Conservation (phyloP, 2,113 vertebrate species). For the Halichoeres trimaculatus region DNA sequence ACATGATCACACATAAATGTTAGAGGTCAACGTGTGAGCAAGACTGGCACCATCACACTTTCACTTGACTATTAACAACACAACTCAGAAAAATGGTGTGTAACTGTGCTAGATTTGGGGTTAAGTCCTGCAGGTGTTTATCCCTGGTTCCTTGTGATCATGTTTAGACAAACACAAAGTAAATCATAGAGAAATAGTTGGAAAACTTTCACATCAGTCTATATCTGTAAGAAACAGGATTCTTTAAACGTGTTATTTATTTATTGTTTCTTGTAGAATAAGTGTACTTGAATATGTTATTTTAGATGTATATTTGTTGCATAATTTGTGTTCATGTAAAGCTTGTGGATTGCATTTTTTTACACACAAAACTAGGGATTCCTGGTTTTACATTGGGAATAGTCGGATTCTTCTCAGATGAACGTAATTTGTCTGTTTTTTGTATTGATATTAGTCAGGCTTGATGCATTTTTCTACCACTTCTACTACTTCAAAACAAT, state of each 20-base stretch:
- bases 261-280: slow-evolving; percentile 3
- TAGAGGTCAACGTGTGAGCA: slow-evolving; percentile 4
- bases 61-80: not conserved
- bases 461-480: slow-evolving; percentile 29
- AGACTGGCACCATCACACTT: not conserved
- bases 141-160: slow-evolving; percentile 24
- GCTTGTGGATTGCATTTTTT: slow-evolving; percentile 7
- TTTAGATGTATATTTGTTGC: slow-evolving; percentile 33
- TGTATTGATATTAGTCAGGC: slow-evolving; percentile 45
- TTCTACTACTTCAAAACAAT: slow-evolving; percentile 15
- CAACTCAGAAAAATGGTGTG: slow-evolving; percentile 29
- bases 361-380: slow-evolving; percentile 13
- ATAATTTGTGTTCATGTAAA: slow-evolving; percentile 37
- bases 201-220: not conserved
- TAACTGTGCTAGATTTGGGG: slow-evolving; percentile 55
- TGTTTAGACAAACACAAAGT: slow-evolving; percentile 6
- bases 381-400: slow-evolving; percentile 30
- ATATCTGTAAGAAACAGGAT: not conserved
- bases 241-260: slow-evolving; percentile 30
- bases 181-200: not conserved
- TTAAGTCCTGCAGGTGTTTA: slow-evolving; percentile 49
- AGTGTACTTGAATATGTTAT: slow-evolving; percentile 27
- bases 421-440: slow-evolving; percentile 56
- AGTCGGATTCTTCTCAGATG: slow-evolving; percentile 17
- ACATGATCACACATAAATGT: not conserved